These are phyloP conservation scores for Atethmia centrago DNA, from an alignment of 2,888 invertebrate species.

Conservation along the genomic window DNA sequence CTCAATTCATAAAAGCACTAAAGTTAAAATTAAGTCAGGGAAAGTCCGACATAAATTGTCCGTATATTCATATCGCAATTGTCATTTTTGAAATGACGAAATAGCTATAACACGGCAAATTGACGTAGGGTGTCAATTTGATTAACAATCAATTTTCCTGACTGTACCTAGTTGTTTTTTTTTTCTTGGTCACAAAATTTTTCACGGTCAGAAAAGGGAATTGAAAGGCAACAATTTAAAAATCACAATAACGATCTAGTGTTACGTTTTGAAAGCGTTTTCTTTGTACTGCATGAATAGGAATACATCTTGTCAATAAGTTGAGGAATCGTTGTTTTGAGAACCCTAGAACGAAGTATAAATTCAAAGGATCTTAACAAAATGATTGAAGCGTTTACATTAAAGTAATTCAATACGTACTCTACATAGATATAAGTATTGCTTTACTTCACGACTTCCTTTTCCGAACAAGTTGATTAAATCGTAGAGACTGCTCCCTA, in stretches of 20 bases:
- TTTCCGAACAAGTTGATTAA: constrained; percentile 3
- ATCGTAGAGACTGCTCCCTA: neutral
- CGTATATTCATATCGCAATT: too few species aligned
- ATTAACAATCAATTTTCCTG: too few species aligned
- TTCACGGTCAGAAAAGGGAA: too few species aligned
- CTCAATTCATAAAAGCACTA: neutral
- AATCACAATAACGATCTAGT: too few species aligned
- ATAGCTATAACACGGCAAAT: too few species aligned
- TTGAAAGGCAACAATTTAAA: too few species aligned
- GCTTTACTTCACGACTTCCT: constrained; percentile 6
- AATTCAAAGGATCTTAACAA: constrained; percentile 61
- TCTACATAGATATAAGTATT: constrained; percentile 28
- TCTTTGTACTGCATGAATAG: neutral
- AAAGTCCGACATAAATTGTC: too few species aligned
- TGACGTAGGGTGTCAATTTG: too few species aligned
- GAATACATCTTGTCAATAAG: neutral
- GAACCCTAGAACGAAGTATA: constrained; percentile 39
- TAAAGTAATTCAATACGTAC: constrained; percentile 57
- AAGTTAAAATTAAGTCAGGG: neutral
- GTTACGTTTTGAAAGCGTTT: neutral
- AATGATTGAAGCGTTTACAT: constrained; percentile 65
- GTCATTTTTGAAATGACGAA: too few species aligned
- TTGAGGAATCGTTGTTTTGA: constrained; percentile 5
- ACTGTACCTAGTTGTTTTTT: too few species aligned
- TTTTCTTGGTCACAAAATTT: too few species aligned